phyloP scores from a whole-genome alignment of 2,797 vertebrate genomes.

The Tenualosa ilisha region DNA sequence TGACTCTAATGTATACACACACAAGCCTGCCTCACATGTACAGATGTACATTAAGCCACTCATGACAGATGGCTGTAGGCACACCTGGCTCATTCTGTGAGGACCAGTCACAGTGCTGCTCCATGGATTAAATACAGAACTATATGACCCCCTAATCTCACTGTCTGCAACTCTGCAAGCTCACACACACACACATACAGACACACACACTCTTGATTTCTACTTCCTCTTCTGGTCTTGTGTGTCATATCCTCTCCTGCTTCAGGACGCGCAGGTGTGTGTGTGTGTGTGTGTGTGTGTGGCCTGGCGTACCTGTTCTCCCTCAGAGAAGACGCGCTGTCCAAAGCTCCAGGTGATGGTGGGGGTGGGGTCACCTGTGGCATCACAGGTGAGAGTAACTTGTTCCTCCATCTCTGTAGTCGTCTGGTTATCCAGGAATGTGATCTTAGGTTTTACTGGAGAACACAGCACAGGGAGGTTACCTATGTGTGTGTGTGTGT shows the following conservation, averaged over 20 bases:
- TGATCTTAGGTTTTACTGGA: constrained; percentile 95
- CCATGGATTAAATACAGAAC: too few relatives aligned
- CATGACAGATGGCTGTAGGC: not conserved
- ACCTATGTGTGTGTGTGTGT: not conserved
- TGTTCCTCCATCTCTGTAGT: constrained; percentile 92
- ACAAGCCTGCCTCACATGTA: not conserved
- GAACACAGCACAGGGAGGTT: constrained; percentile 26
- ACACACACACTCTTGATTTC: not conserved
- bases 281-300: not conserved
- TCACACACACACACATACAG: not conserved
- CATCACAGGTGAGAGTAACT: constrained; percentile 94
- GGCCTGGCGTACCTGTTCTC: constrained; percentile 86
- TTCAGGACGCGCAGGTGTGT: not conserved
- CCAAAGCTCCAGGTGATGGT: constrained; percentile 92
- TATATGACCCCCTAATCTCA: not conserved
- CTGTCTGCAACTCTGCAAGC: too few relatives aligned
- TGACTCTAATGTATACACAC: not conserved
- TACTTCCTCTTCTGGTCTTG: not conserved
- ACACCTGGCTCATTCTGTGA: too few relatives aligned
- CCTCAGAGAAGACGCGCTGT: constrained; percentile 84
- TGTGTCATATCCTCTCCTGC: not conserved
- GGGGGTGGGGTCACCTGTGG: constrained; percentile 94
- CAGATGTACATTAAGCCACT: too few relatives aligned
- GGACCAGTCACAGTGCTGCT: too few relatives aligned
- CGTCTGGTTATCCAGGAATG: constrained; percentile 91